A percentile compares a stretch with the other conserved stretches of the same genome.
Conservation (phyloP, 2,888 invertebrate genomes). For the Tryphoninae sp. region DNA sequence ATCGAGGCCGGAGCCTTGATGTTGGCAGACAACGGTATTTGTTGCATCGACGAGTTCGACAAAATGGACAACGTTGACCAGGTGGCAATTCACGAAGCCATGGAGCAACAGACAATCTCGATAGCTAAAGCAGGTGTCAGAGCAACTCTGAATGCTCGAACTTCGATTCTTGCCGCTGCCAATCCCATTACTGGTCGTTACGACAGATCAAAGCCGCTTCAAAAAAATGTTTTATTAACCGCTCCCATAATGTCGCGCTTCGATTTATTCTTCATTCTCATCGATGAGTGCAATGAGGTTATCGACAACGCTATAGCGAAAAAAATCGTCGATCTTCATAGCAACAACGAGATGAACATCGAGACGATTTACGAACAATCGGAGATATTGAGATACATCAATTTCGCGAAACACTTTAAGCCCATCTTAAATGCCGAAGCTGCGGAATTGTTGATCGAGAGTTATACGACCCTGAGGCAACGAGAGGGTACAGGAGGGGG, state of each 20-base stretch:
- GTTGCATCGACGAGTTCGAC: constrained; percentile 99
- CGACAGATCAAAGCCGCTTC: constrained; percentile 95
- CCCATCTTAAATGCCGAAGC: constrained; percentile 93
- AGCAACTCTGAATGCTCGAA: constrained; percentile 98
- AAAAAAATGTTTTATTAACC: constrained; percentile 95
- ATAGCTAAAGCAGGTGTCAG: constrained; percentile 98
- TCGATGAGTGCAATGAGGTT: constrained; percentile 97
- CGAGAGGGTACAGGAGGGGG: constrained; percentile 88
- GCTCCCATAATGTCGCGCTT: constrained; percentile 99
- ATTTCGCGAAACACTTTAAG: constrained; percentile 97
- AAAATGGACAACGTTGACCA: constrained; percentile 99
- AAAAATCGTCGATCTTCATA: constrained; percentile 97
- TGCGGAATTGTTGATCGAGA: constrained; percentile 91
- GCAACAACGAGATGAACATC: constrained; percentile 90
- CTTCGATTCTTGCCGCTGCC: constrained; percentile 98
- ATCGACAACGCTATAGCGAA: constrained; percentile 98
- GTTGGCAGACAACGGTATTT: constrained; percentile 99
- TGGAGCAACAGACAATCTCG: constrained; percentile 99
- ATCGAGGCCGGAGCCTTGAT: constrained; percentile 99
- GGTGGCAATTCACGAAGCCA: constrained; percentile 99
- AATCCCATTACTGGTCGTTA: constrained; percentile 99
- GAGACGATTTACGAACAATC: constrained; percentile 93
- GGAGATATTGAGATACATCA: constrained; percentile 97
- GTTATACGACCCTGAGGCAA: constrained; percentile 93
- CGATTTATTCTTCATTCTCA: constrained; percentile 98